Evolutionary conservation across 2,888 invertebrate species (phyloP), one percentile per base, ranked within the genome.

Genomic region (Drosophila limbata): DNA sequence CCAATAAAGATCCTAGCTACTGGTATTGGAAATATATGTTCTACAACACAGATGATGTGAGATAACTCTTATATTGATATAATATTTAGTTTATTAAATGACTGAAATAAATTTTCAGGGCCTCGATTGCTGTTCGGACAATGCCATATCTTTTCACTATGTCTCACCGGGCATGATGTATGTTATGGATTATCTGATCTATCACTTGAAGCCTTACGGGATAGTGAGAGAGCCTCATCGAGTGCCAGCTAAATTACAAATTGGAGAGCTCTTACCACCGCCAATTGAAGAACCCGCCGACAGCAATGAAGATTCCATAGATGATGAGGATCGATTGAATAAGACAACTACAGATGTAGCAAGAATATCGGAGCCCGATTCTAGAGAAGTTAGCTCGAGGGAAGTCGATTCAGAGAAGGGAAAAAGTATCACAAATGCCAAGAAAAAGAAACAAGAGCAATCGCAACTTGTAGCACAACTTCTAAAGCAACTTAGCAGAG

Each of bases 11-110:
- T 70, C 95, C 95, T 82, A 94, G 93, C 39, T 97, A 96, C 90
- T 99, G 99, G 99, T 98, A 98, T 92, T 98, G 97, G 97, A 95
- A 95, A 81, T 98, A 98, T 91, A 96, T 97, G 69, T 99, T 95
- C 93, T 98, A 98, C 90, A 96, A 97, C 19, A 95, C 96, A 28
- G 96, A 96, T 92, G 96, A 97, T 57, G 90, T 91, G 31, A 66
- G 77, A 25, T n/a, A n/a, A n/a, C n/a, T n/a, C n/a, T n/a, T 25
- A 28, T 37, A n/a, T 1, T 8, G 13, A 33, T 9, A n/a, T 33
- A 3, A 1, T 15, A 6, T 25, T 10, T n/a, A 8, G 10, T 1
- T 3, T 11, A 0, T 33, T 9, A n/a, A 10, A 6, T 19, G 1
- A 1, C 0, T 13, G n/a, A n/a, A 19, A 19, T 19, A 9, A 9